Evolutionary conservation across 2,113 vertebrate species (phyloP).

Genomic region (Pelusios castaneus): DNA sequence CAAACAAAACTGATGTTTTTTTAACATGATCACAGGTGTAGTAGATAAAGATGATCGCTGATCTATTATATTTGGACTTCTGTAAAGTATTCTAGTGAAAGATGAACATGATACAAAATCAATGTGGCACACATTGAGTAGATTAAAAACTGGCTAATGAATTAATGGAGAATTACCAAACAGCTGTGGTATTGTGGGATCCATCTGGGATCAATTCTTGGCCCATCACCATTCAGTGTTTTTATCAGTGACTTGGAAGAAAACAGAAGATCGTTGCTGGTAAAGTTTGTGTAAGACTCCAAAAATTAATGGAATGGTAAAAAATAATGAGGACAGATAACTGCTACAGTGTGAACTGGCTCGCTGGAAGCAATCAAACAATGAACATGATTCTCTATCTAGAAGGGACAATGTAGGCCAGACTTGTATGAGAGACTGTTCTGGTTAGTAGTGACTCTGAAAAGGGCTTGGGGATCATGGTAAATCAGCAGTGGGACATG

Average conservation of each 20-base stretch:
- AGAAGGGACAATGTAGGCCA: background rate
- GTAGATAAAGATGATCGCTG: background rate
- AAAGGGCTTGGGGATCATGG: background rate
- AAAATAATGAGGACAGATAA: background rate
- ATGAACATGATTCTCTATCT: background rate
- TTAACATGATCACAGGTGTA: background rate
- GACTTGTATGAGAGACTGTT: background rate
- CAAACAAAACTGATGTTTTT: background rate
- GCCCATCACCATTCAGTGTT: background rate
- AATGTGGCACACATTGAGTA: background rate
- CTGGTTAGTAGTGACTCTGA: background rate
- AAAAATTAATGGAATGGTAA: background rate
- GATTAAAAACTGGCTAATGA: background rate
- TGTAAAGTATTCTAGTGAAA: background rate
- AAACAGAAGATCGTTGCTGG: background rate
- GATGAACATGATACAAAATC: background rate
- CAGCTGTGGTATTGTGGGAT: background rate
- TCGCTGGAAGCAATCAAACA: background rate
- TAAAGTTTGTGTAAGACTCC: background rate
- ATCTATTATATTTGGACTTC: background rate
- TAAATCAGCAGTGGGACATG: background rate
- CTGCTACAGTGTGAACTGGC: background rate
- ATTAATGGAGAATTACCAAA: background rate
- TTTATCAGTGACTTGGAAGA: constrained; percentile 8
- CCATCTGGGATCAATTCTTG: background rate